Evolutionary conservation across 2,113 vertebrate species (phyloP).

Genomic region (Pampusana beccarii): DNA sequence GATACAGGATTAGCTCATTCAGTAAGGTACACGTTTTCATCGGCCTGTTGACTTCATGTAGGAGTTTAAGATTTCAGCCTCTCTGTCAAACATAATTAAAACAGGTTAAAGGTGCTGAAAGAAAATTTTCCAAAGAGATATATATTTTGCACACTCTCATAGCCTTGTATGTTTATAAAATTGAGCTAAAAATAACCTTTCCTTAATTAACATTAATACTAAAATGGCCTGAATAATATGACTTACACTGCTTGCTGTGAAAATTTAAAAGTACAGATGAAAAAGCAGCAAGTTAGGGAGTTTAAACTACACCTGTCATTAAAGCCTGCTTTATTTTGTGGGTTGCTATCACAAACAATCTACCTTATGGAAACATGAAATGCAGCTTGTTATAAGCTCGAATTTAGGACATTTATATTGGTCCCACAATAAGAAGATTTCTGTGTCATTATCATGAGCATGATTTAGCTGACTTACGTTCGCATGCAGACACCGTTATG

Average conservation of each 20-base stretch:
- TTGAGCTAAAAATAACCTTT: neutral
- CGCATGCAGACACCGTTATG: neutral
- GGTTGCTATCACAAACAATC: neutral
- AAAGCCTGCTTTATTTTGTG: neutral
- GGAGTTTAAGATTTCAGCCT: neutral
- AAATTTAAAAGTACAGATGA: neutral
- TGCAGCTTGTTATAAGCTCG: neutral
- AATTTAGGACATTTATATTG: neutral
- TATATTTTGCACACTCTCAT: neutral
- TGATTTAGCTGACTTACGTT: conserved; percentile 30
- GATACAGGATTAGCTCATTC: neutral
- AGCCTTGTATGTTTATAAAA: neutral
- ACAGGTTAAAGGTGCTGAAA: neutral
- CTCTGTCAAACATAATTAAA: neutral
- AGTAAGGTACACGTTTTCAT: neutral
- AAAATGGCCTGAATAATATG: neutral
- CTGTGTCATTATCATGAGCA: neutral
- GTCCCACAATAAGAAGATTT: neutral
- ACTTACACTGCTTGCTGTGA: neutral
- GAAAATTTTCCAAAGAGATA: neutral
- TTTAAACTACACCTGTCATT: neutral
- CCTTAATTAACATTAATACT: neutral
- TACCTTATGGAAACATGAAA: neutral
- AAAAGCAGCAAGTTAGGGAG: neutral
- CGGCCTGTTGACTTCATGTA: neutral